Evolutionary conservation across 2,113 vertebrate genomes (phyloP).

Genomic region (Crocuta crocuta): DNA sequence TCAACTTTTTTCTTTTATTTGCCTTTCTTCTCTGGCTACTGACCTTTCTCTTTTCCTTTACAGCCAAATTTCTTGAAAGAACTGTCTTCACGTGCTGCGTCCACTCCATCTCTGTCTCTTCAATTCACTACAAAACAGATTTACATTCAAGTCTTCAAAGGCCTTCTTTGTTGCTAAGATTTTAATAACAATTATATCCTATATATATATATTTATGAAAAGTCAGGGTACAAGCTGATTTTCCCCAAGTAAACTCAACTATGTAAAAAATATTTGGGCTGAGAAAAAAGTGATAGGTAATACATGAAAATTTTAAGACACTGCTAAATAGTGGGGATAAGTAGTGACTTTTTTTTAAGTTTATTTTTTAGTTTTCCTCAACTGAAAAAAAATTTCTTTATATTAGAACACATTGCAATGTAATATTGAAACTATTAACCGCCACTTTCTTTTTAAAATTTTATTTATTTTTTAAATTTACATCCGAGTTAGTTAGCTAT

Average conservation of each 20-base stretch:
- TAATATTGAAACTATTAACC: not conserved
- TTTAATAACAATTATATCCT: constrained; percentile 28
- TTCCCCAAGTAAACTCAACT: not conserved
- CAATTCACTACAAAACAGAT: not conserved
- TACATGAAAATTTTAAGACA: not conserved
- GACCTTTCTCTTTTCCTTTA: constrained; percentile 27
- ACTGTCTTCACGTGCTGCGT: not conserved
- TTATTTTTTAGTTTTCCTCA: not conserved
- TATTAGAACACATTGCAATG: not conserved
- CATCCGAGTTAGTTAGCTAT: too few species aligned
- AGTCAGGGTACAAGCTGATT: not conserved
- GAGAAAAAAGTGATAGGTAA: not conserved
- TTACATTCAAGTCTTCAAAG: not conserved
- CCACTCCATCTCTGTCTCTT: not conserved
- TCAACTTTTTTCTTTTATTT: not conserved
- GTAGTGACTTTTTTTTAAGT: not conserved
- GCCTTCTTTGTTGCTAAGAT: not conserved
- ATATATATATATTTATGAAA: not conserved
- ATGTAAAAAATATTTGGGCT: not conserved
- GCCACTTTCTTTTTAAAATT: not conserved
- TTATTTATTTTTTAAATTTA: too few species aligned
- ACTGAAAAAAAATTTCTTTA: not conserved
- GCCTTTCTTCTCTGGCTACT: not conserved
- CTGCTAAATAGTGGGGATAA: not conserved
- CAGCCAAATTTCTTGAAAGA: constrained; percentile 44